These are phyloP conservation scores for Boulengerochromis microlepis DNA, from an alignment of 2,113 vertebrate species.

Conservation along the genomic window DNA sequence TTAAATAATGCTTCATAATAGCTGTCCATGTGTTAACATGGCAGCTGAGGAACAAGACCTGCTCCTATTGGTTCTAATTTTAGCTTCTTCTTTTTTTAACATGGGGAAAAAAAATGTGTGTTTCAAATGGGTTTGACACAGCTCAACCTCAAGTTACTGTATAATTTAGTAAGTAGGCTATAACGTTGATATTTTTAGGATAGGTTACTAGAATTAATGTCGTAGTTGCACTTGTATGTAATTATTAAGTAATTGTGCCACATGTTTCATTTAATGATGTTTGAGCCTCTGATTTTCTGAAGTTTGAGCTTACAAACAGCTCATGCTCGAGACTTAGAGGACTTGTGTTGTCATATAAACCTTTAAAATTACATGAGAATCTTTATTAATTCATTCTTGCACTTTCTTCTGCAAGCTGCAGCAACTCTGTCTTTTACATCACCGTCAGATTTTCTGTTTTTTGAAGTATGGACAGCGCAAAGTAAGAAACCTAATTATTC, in stretches of 20 bases:
- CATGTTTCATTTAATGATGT: neutral
- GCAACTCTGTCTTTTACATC: neutral
- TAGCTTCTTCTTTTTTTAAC: neutral
- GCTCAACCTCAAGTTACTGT: neutral
- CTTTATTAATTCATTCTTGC: neutral
- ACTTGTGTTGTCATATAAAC: neutral
- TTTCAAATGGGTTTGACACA: neutral
- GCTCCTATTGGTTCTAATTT: neutral
- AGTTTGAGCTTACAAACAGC: neutral
- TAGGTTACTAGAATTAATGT: neutral
- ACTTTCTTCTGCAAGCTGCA: neutral
- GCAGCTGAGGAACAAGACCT: neutral
- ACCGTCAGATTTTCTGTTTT: neutral
- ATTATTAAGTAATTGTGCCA: neutral
- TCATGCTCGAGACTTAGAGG: neutral
- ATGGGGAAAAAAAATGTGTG: fast-evolving
- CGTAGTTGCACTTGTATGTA: neutral
- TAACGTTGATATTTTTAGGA: neutral
- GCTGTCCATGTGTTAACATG: neutral
- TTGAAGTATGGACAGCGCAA: neutral
- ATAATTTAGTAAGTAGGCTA: neutral
- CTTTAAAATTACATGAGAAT: neutral
- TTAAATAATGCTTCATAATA: neutral
- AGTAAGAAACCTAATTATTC: conserved; percentile 1
- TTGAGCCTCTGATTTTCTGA: neutral